phyloP scores from a whole-genome alignment of 1,140 invertebrate genomes.

The Gonioctena quinquepunctata region DNA sequence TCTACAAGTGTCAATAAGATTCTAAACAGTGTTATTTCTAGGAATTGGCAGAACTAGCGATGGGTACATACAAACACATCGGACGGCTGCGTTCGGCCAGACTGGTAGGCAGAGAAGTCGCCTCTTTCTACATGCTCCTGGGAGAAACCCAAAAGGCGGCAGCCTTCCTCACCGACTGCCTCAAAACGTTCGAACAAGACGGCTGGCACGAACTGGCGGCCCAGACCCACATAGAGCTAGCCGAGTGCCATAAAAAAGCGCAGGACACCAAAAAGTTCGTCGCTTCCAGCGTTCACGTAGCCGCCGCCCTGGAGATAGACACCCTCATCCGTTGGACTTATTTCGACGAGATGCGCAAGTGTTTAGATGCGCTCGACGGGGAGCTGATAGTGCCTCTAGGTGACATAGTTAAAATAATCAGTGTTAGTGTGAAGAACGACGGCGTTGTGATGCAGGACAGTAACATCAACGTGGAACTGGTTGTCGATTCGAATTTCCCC shows the following conservation, averaged over 20 bases:
- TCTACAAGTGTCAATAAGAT: too few relatives aligned
- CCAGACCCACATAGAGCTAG: conserved; percentile 81
- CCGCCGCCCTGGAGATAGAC: conserved; percentile 72
- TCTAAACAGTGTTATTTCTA: too few relatives aligned
- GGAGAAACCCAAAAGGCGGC: conserved; percentile 87
- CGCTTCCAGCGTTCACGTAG: conserved; percentile 76
- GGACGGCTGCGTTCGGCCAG: conserved; percentile 82
- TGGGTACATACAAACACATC: conserved; percentile 97
- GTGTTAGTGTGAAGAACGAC: conserved; percentile 57
- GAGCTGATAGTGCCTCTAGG: conserved; percentile 51
- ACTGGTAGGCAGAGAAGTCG: conserved; percentile 85
- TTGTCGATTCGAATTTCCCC: conserved; percentile 15
- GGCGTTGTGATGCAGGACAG: conserved; percentile 63
- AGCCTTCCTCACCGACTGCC: conserved; percentile 82
- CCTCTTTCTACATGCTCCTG: conserved; percentile 85
- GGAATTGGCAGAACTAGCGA: conserved; percentile 92
- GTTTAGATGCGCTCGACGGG: conserved; percentile 61
- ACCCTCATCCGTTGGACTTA: conserved; percentile 72
- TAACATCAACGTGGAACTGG: conserved; percentile 62
- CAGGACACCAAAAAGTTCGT: conserved; percentile 74
- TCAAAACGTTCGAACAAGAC: conserved; percentile 85
- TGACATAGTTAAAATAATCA: conserved; percentile 58
- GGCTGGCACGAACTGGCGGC: conserved; percentile 82
- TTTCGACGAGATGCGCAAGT: conserved; percentile 75
- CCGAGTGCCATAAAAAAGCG: conserved; percentile 81